Base-by-base conservation (phyloP, 2,113 vertebrate species). In the Pomatostomus ruficeps region DNA sequence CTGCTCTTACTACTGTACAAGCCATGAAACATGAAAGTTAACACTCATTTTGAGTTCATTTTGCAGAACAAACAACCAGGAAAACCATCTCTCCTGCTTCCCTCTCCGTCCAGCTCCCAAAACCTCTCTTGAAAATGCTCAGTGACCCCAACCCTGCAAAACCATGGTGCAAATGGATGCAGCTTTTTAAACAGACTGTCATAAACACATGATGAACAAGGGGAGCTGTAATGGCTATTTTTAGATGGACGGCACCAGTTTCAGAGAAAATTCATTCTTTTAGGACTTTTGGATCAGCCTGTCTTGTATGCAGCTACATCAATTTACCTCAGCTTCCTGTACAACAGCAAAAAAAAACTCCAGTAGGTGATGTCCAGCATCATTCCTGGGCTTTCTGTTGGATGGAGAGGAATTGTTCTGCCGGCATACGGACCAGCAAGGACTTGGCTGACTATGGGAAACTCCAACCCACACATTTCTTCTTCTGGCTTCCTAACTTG, bases 381-480 rank as follows among this genome's bases (percentile, higher is more conserved):
- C 26, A 10, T 2, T 7, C 6, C 35, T 76, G 24, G 7, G 24
- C 31, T 87, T 61, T 66, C 65, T 75, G 48, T 26, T 73, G 46
- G 57, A 42, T 0, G 2, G 20, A 54, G 21, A 61, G n/a, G 45
- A 82, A 82, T 31, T 0, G 0, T 19, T 25, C n/a, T 49, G 18
- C 15, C n/a, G n/a, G n/a, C n/a, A n/a, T 2, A 2, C 0, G 2
- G 38, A n/a, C 13, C 29, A 79, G 29, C 57, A 61, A 36, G 45
- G 52, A 28, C 25, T 26, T 46, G 10, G 23, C 31, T 84, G 40
- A 22, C 38, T 52, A 16, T 33, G 36, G 49, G 49, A 81, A 68
- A 31, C 13, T 59, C 9, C 24, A 85, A 23, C 26, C 14, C 51
- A 20, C n/a, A 33, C 6, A 11, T 57, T 72, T 28, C 12, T 73